Evolutionary conservation across 92 coral and sea anemone species (phyloP), one percentile per base, ranked within the genome.

Genomic region (Zoanthus sansibaricus): DNA sequence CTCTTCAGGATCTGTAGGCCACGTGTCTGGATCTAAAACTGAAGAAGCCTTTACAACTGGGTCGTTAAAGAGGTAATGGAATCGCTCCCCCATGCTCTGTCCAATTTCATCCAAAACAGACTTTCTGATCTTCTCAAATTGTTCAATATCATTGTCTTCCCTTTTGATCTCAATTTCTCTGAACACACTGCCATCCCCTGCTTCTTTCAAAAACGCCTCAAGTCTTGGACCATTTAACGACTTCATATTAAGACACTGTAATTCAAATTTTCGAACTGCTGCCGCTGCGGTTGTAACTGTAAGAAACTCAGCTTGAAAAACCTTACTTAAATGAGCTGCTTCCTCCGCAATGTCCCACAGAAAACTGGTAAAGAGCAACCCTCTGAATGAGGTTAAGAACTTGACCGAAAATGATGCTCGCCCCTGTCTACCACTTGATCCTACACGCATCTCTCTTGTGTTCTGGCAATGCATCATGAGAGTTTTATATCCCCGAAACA

Each of bases 271-370:
- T 21, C 71, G 78, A 77, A 77, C 78, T 66, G 85, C 84, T 76
- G 84, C 89, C 8, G 84, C 71, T 86, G 83, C 83, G 25, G 88
- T 75, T 74, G 88, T 86, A 20, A 86, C 88, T 75, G 83, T 86
- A 25, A 86, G 83, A 61, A 86, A 75, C 30, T 86, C 88, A 7
- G 88, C 88, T 46, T 75, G 88, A 61, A 86, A 76, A 12, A 86
- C 64, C 78, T 77, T 86, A 47, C 89, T 86, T 66, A 86, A 77
- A 61, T 77, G 88, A 7, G 54, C 54, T 49, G 54, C 54, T 49
- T 49, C 54, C 54, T 49, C 54, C 8, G 54, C 54, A 49, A 49
- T 49, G 54, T 49, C 54, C 54, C 54, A 49, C 54, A 49, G 54
- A 49, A 49, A 49, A 49, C 54, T 49, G 54, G 54, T 49, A 49